phyloP scores from a whole-genome alignment of 2,888 invertebrate genomes.

The Osmoderma eremita region DNA sequence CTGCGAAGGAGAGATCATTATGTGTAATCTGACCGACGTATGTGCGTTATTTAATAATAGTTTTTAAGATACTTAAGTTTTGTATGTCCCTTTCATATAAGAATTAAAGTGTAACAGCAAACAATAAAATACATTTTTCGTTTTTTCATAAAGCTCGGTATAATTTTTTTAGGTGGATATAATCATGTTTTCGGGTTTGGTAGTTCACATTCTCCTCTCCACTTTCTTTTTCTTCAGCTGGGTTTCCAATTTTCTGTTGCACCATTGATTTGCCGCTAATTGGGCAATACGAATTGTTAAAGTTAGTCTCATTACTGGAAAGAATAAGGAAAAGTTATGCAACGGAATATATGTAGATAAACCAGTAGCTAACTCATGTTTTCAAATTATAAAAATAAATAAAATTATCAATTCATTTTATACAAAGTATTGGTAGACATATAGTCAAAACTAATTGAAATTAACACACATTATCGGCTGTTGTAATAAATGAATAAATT shows the following conservation, averaged over 20 bases:
- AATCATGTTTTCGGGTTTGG: constrained; percentile 4
- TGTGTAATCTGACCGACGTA: constrained; percentile 8
- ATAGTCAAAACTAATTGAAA: too few species aligned
- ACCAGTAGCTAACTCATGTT: not conserved
- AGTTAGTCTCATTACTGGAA: constrained; percentile 53
- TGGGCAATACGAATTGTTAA: constrained; percentile 55
- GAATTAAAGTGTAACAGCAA: not conserved
- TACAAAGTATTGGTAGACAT: too few species aligned
- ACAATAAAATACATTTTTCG: constrained; percentile 7
- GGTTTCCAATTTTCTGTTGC: constrained; percentile 56
- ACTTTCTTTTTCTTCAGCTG: constrained; percentile 50
- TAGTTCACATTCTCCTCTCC: constrained; percentile 15
- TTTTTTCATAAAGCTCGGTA: constrained; percentile 13
- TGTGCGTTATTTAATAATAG: not conserved
- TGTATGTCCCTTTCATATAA: constrained; percentile 11
- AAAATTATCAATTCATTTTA: too few species aligned
- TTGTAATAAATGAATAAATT: too few species aligned
- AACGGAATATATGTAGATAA: not conserved
- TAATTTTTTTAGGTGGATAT: constrained; percentile 12
- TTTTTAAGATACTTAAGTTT: constrained; percentile 12
- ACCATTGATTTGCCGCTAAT: constrained; percentile 57
- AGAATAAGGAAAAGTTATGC: constrained; percentile 1
- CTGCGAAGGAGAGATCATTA: not conserved
- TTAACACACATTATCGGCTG: too few species aligned
- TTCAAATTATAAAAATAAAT: not conserved